Evolutionary conservation across 1,140 invertebrate species (phyloP), one percentile per base, ranked within the genome.

Genomic region (Drosophila insularis): DNA sequence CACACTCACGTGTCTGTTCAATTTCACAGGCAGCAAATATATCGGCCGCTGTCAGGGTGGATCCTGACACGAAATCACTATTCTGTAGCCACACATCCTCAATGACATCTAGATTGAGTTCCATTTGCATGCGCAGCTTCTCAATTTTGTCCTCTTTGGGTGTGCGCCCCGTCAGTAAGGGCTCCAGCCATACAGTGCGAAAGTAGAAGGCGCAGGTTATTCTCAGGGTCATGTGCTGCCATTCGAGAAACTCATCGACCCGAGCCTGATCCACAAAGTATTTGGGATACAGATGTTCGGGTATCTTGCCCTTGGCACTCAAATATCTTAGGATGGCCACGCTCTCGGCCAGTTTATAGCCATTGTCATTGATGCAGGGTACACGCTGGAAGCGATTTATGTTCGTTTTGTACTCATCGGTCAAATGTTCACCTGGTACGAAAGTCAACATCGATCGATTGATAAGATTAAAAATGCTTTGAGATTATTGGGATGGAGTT

Each of bases 221-320:
- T 68, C 97, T 93, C 0, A 95, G 93, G 61, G 96, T 96, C 4
- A 94, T 84, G 85, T 98, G 97, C 69, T 98, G 97, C 97, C 97
- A 98, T 92, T 97, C 95, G 43, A 97, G 92, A 84, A 95, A 98
- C 92, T 98, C 96, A 80, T 98, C 96, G 1, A 98, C 94, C 68
- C 93, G 93, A 0, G 96, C 96, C 91, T 95, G 94, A n/a, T 92
- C 76, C 71, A 95, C 92, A 19, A 92, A 93, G 59, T 96, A 94
- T 72, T 93, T 93, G 4, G 97, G 96, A 90, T 96, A 98, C 93
- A 95, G 95, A 46, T 95, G 92, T 78, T 96, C 94, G 1, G 93
- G 82, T 2, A 96, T 89, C 50, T 86, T 81, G 23, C 90, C 90
- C 61, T 91, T 91, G 65, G 89, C 80, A 43, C 80, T 86, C 14